Base-by-base conservation (phyloP, 2,113 vertebrate species). In the Xiphophorus couchianus region DNA sequence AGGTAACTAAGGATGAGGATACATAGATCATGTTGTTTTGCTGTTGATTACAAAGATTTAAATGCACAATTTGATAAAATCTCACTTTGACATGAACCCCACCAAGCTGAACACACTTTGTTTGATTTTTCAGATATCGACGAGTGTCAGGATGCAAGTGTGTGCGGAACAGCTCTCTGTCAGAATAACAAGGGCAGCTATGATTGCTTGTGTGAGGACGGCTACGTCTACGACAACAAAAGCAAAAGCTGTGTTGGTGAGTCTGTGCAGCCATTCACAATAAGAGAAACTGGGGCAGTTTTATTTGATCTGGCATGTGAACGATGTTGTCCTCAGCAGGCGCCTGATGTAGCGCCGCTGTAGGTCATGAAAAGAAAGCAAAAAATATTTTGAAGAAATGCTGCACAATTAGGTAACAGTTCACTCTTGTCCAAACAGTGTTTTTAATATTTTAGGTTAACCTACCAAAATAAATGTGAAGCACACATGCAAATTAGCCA, bases 101-200 rank as follows among this genome's bases (percentile, higher is more conserved):
- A 64, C 33, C 39, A 27, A 51, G 63, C 58, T 75, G 39, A 71
- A 2, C 5, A 13, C 28, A 28, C 25, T 67, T 70, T 35, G 6
- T 72, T 67, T 73, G 90, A 61, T 88, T 76, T 94, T 94, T 72
- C 93, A 99, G 98, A 99, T 77, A 84, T 96, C 70, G 81, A 99
- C 1, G 98, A 99, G 91, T 99, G 98, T 39, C 28, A 86, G 86
- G 71, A 93, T 80, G 7, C 78, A 0, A 81, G 62, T 2, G 93
- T 97, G 77, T 99, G 97, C 62, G 98, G 98, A 82, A 94, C 94
- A 17, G 97, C 97, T 0, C 91, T 1, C 0, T 99, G 98, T 89
- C 87, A 86, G 84, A 99, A 99, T 86, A 87, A 93, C 19, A 63
- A 92, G 0, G 97, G 97, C 64, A 93, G 94, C 1, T 96, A 96